phyloP scores from a whole-genome alignment of 2,797 vertebrate species.

The Danio kyathit region DNA sequence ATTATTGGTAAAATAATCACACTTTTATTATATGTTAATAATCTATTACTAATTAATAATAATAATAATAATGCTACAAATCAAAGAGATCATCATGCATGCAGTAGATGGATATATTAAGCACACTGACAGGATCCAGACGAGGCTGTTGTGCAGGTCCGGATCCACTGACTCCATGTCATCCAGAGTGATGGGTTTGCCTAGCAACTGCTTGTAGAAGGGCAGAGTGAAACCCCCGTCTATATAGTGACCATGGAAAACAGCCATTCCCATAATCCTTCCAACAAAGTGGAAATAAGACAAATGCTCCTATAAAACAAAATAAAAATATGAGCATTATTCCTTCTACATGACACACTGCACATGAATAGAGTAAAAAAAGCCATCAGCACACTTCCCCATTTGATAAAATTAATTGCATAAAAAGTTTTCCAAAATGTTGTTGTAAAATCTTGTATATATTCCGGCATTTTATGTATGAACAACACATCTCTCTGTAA shows the following conservation, averaged over 20 bases:
- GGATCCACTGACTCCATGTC: conserved; percentile 98
- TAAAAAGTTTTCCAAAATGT: too few species aligned
- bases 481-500: too few species aligned
- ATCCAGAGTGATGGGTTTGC: conserved; percentile 96
- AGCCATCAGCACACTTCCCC: not conserved
- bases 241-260: conserved; percentile 98
- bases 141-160: conserved; percentile 97
- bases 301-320: conserved; percentile 87
- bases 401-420: too few species aligned
- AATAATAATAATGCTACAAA: too few species aligned
- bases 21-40: too few species aligned
- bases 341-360: too few species aligned
- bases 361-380: too few species aligned
- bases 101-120: not conserved
- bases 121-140: conserved; percentile 95
- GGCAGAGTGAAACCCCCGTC: conserved; percentile 96
- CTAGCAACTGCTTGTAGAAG: conserved; percentile 97
- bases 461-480: too few species aligned
- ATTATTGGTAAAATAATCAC: too few species aligned
- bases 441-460: too few species aligned
- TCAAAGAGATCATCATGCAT: not conserved
- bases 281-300: conserved; percentile 99
- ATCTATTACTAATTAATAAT: too few species aligned
- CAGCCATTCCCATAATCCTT: conserved; percentile 98
- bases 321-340: too few species aligned